Evolutionary conservation across 2,113 vertebrate genomes (phyloP).

Genomic region (Oreochromis tanganicae): DNA sequence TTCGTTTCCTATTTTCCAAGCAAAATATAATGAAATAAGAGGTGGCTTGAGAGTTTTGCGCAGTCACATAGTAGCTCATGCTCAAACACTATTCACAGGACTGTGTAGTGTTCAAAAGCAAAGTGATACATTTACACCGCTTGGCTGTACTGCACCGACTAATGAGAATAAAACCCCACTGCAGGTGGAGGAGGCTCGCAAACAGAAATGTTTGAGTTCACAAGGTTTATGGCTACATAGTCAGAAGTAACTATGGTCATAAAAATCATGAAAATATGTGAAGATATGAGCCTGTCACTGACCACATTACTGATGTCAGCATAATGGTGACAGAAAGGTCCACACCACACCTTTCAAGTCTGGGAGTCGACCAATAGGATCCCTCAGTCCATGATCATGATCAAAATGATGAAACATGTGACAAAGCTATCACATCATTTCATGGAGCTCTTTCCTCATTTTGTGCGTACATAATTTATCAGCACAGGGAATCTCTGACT

Average conservation of each 20-base stretch:
- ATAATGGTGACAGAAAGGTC: background rate
- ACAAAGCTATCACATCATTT: background rate
- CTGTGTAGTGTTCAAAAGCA: background rate
- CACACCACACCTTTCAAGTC: background rate
- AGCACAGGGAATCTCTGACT: background rate
- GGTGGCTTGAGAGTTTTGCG: background rate
- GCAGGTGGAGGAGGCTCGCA: background rate
- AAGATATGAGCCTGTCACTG: background rate
- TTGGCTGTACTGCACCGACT: background rate
- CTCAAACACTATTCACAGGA: background rate
- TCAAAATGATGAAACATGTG: background rate
- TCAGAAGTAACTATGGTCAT: background rate
- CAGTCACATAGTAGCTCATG: background rate
- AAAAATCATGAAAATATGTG: background rate
- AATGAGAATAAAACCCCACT: background rate
- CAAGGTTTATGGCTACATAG: background rate
- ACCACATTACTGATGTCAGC: background rate
- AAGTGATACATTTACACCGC: background rate
- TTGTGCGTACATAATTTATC: background rate
- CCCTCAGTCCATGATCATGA: background rate
- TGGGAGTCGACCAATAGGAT: background rate
- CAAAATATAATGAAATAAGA: background rate
- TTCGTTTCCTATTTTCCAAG: fast-evolving
- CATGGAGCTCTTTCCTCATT: background rate
- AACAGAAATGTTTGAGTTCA: background rate